A percentile compares a stretch with the other conserved stretches of the same genome.
Conservation (phyloP, 1,140 invertebrate genomes). For the Stratiolaelaps scimitus region DNA sequence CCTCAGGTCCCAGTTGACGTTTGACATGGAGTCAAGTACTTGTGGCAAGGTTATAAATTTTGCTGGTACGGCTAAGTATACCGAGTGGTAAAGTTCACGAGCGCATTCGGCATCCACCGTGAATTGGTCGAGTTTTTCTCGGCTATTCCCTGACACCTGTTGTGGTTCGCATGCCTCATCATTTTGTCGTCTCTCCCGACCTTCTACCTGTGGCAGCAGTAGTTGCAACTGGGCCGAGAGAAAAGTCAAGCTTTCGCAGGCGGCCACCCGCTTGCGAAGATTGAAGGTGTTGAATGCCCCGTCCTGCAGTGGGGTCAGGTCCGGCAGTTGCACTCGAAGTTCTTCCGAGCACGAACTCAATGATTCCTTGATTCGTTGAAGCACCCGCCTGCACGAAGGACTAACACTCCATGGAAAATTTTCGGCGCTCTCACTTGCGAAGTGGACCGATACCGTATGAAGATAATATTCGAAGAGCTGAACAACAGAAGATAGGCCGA, state of each 20-base stretch:
- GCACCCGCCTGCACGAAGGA: not conserved
- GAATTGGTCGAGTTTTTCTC: slow-evolving; percentile 20
- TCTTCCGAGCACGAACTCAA: not conserved
- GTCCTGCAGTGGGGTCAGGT: slow-evolving; percentile 16
- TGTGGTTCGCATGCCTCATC: slow-evolving; percentile 35
- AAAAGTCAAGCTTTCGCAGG: slow-evolving; percentile 30
- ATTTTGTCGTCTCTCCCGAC: not conserved
- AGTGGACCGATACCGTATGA: slow-evolving; percentile 46
- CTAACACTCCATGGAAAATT: slow-evolving; percentile 23
- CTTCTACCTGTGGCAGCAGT: slow-evolving; percentile 28
- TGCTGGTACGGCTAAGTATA: slow-evolving; percentile 69
- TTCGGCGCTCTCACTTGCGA: slow-evolving; percentile 17
- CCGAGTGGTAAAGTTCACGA: slow-evolving; percentile 59
- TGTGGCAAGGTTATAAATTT: slow-evolving; percentile 63
- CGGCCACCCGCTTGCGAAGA: slow-evolving; percentile 28
- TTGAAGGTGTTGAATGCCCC: slow-evolving; percentile 10
- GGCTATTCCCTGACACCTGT: slow-evolving; percentile 40
- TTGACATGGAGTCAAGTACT: slow-evolving; percentile 62
- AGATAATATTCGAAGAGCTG: slow-evolving; percentile 93
- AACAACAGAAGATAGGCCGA: slow-evolving; percentile 47
- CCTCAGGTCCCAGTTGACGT: slow-evolving; percentile 82
- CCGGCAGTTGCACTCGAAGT: not conserved
- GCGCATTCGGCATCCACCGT: slow-evolving; percentile 19
- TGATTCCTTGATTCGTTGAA: slow-evolving; percentile 8
- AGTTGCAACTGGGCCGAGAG: slow-evolving; percentile 28